Conservation (phyloP, 23 tunicate species). For the Trididemnum miniatum region DNA sequence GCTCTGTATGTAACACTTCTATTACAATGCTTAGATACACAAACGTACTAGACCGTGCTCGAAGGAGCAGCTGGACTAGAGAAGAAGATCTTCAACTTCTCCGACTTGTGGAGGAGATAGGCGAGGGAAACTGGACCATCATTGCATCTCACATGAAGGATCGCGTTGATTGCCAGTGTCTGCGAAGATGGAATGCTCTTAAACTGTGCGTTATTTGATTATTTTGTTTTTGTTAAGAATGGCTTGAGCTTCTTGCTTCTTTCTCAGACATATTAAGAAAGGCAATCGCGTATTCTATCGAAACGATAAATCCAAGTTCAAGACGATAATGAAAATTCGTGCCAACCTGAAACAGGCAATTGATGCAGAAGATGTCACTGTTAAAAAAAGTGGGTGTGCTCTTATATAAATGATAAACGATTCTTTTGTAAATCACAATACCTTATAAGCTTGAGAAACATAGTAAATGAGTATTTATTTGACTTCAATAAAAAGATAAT, state of each 20-base stretch:
- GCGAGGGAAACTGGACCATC: conserved; percentile 54
- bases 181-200: conserved; percentile 45
- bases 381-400: too few species aligned
- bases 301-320: not conserved
- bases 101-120: conserved; percentile 32
- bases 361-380: conserved; percentile 4
- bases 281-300: conserved; percentile 1
- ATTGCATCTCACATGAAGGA: conserved; percentile 43
- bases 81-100: conserved; percentile 54
- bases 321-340: not conserved
- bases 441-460: too few species aligned
- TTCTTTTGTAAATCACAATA: too few species aligned
- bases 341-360: not conserved
- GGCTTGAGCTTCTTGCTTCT: too few species aligned
- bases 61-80: conserved; percentile 44
- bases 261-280: not conserved
- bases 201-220: conserved; percentile 17
- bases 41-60: conserved; percentile 25
- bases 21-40: too few species aligned
- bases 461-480: too few species aligned
- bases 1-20: too few species aligned
- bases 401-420: too few species aligned
- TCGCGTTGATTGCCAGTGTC: conserved; percentile 66
- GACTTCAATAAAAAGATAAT: too few species aligned
- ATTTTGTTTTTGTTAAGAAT: too few species aligned